A percentile compares a stretch with the other conserved stretches of the same genome.
Conservation (phyloP, 2,797 vertebrate species). For the Stomatorhinus walkeri region DNA sequence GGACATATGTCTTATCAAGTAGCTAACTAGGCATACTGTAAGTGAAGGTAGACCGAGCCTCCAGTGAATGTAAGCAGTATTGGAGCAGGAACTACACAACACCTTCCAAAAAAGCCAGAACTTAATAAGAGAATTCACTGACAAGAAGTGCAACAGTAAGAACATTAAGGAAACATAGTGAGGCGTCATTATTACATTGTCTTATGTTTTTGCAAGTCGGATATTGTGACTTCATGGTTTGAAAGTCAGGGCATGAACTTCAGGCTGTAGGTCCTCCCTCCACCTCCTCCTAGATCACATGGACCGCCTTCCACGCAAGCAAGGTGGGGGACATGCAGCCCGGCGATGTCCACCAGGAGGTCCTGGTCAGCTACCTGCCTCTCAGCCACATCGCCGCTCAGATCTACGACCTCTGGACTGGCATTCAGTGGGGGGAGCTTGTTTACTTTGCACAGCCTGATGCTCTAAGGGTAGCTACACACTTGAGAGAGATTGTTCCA, state of each 20-base stretch:
- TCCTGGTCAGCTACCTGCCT: slow-evolving; percentile 77
- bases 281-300: slow-evolving; percentile 66
- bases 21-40: neutral
- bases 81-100: neutral
- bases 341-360: slow-evolving; percentile 71
- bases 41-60: neutral
- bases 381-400: slow-evolving; percentile 83
- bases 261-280: slow-evolving; percentile 1
- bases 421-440: slow-evolving; percentile 76
- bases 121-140: neutral
- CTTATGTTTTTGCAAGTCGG: neutral
- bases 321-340: slow-evolving; percentile 66
- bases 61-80: neutral
- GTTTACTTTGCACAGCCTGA: slow-evolving; percentile 79
- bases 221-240: neutral
- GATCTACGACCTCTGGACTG: slow-evolving; percentile 79
- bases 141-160: neutral
- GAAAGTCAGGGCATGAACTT: neutral
- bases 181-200: neutral
- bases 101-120: neutral
- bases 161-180: neutral
- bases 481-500: neutral
- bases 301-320: slow-evolving; percentile 71
- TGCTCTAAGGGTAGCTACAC: slow-evolving; percentile 70
- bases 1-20: neutral